These are phyloP conservation scores for Cephus runcator DNA, from an alignment of 2,888 invertebrate species.

Conservation along the genomic window DNA sequence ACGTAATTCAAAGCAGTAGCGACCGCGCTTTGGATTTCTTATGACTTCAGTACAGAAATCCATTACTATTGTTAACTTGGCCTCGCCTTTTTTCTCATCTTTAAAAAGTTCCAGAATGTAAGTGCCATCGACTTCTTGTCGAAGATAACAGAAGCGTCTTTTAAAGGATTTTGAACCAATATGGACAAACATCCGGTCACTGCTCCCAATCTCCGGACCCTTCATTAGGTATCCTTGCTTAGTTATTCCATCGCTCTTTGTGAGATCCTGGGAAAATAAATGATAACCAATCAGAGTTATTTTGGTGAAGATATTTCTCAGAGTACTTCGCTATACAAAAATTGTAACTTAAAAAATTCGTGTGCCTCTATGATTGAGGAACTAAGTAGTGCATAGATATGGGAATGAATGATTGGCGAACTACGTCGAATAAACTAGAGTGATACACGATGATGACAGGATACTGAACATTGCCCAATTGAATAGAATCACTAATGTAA, in stretches of 20 bases:
- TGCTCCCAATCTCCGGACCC: conserved; percentile 90
- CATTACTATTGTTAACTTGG: conserved; percentile 92
- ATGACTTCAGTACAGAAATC: conserved; percentile 93
- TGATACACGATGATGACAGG: neutral
- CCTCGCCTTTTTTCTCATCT: conserved; percentile 91
- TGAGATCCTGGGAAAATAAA: conserved; percentile 63
- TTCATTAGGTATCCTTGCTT: conserved; percentile 93
- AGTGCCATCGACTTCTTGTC: conserved; percentile 91
- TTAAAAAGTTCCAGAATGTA: conserved; percentile 93
- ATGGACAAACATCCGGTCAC: conserved; percentile 90
- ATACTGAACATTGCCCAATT: neutral
- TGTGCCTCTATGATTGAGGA: neutral
- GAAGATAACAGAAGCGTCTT: conserved; percentile 87
- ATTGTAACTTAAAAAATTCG: neutral
- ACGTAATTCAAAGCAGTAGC: conserved; percentile 87
- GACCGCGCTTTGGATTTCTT: conserved; percentile 87
- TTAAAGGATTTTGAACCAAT: conserved; percentile 94
- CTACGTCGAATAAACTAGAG: neutral
- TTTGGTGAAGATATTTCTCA: neutral
- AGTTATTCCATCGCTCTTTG: conserved; percentile 81
- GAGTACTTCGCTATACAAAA: neutral
- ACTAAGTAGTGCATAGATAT: neutral
- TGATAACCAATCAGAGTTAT: neutral
- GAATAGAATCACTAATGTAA: neutral
- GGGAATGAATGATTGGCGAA: neutral